Conservation (phyloP, 2,113 vertebrate genomes). For the Rhinopomastus cyanomelas region DNA sequence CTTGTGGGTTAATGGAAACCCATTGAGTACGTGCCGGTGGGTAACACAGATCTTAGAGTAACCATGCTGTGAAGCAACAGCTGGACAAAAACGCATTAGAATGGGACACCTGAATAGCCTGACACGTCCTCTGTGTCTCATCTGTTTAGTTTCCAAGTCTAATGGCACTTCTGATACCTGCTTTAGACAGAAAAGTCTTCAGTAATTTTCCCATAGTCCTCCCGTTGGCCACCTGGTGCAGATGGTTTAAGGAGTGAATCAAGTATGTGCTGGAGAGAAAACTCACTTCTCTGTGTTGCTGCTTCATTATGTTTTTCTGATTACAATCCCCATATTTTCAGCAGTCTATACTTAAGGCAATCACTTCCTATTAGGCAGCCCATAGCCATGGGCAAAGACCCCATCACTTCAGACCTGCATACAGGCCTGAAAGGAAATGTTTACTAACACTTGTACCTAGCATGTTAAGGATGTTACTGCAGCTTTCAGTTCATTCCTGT, state of each 20-base stretch:
- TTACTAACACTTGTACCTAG: neutral
- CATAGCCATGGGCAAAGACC: neutral
- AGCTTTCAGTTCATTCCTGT: neutral
- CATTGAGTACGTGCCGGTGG: neutral
- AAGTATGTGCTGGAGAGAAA: neutral
- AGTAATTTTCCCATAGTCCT: neutral
- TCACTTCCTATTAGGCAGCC: neutral
- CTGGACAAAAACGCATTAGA: neutral
- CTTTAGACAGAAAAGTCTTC: neutral
- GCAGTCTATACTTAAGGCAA: neutral
- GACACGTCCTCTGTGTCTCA: neutral
- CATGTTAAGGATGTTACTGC: neutral
- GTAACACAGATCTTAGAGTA: neutral
- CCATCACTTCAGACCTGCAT: neutral
- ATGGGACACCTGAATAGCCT: neutral
- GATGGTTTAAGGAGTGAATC: neutral
- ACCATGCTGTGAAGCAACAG: neutral
- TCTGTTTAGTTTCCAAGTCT: neutral
- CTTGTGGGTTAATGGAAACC: neutral
- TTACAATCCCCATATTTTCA: accelerated
- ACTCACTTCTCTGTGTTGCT: neutral
- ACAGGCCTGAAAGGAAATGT: neutral
- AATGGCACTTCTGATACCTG: neutral
- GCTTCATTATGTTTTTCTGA: neutral
- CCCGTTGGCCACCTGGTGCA: neutral